Conservation (phyloP, 2,113 vertebrate species). For the Marmota flaviventris region DNA sequence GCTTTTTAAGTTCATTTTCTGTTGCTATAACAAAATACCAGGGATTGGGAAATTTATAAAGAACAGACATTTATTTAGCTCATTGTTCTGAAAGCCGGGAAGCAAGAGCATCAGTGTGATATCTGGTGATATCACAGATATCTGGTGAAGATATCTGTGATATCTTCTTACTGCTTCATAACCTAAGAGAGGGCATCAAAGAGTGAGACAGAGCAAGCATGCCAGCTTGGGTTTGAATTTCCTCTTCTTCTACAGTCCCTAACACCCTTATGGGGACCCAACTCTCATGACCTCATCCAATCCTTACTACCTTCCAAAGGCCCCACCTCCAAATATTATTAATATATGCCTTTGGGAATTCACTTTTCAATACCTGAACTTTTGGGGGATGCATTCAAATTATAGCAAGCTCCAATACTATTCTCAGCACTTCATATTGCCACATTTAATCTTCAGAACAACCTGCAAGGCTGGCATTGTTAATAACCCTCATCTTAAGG, state of each 20-base stretch:
- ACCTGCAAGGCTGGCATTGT: not conserved
- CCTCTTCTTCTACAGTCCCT: not conserved
- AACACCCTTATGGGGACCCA: not conserved
- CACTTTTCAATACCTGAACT: not conserved
- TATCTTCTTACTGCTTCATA: not conserved
- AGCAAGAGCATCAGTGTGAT: not conserved
- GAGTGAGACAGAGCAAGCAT: not conserved
- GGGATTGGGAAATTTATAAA: not conserved
- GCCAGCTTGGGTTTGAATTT: not conserved
- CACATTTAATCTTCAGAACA: not conserved
- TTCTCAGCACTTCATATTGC: not conserved
- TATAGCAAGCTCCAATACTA: not conserved
- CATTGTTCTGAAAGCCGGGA: not conserved
- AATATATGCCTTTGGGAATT: not conserved
- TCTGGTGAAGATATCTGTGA: too few species aligned
- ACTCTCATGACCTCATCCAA: not conserved
- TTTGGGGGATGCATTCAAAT: not conserved
- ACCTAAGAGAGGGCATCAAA: not conserved
- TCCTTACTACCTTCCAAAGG: not conserved
- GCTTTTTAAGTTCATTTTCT: not conserved
- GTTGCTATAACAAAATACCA: not conserved
- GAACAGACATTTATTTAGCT: not conserved
- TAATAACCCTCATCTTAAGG: not conserved
- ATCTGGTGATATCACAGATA: too few species aligned
- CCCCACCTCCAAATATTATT: not conserved